Conservation (phyloP, 37 sponge, comb jelly and placozoan genomes). For the Eunapius fragilis region DNA sequence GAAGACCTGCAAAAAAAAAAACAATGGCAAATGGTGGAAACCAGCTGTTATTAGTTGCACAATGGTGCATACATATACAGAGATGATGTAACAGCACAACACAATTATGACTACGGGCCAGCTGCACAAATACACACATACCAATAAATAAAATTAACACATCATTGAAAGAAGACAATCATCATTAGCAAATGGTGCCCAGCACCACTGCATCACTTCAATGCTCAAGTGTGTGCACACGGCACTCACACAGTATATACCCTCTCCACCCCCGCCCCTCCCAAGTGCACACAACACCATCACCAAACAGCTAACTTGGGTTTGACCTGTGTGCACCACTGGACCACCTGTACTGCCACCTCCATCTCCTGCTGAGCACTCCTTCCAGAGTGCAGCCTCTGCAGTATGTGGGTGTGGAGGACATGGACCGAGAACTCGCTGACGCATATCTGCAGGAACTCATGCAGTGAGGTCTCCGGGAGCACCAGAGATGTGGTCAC, state of each 20-base stretch:
- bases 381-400: slow-evolving; percentile 47
- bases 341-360: slow-evolving; percentile 27
- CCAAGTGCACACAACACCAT: no score
- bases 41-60: no score
- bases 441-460: slow-evolving; percentile 30
- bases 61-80: no score
- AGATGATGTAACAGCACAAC: no score
- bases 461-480: slow-evolving; percentile 38
- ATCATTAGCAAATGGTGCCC: no score
- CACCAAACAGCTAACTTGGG: slow-evolving; percentile 65
- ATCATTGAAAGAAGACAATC: no score
- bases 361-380: slow-evolving; percentile 58
- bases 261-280: no score
- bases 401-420: slow-evolving; percentile 57
- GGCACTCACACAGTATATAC: no score
- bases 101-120: background rate
- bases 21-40: background rate
- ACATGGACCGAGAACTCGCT: slow-evolving; percentile 22
- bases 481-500: slow-evolving; percentile 38
- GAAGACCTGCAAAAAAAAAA: slow-evolving; percentile 6
- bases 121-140: background rate
- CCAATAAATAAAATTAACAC: no score
- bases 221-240: no score
- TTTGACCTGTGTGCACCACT: slow-evolving; percentile 69
- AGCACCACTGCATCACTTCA: no score